Percentiles rank a stretch among this genome's conserved stretches.
phyloP scores from a whole-genome alignment of 1,140 invertebrate species.

The Manduca sexta region DNA sequence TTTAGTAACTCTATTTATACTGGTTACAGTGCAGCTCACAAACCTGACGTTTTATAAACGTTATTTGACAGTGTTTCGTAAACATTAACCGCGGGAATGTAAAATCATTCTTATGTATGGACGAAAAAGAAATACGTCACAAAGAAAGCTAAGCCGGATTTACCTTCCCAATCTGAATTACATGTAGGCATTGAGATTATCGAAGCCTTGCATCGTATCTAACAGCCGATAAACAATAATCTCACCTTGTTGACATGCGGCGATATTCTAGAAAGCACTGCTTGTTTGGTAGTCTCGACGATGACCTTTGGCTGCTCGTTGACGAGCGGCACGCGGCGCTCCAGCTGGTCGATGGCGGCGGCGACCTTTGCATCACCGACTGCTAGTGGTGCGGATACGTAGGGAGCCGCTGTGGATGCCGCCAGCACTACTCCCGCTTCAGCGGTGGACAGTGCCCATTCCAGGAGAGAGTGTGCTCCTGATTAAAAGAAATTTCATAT shows the following conservation, averaged over 20 bases:
- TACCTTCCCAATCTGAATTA: too few relatives aligned
- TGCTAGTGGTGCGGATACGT: constrained; percentile 77
- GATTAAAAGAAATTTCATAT: constrained; percentile 6
- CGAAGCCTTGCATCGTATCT: background rate
- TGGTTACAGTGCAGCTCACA: too few relatives aligned
- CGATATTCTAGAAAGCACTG: constrained; percentile 76
- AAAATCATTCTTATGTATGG: too few relatives aligned
- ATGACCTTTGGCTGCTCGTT: constrained; percentile 81
- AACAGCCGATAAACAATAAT: constrained; percentile 1
- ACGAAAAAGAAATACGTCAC: too few relatives aligned
- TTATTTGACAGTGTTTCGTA: too few relatives aligned
- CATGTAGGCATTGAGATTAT: too few relatives aligned
- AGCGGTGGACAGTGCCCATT: constrained; percentile 80
- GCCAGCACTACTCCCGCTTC: constrained; percentile 78
- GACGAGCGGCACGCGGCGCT: constrained; percentile 79
- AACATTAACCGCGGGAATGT: too few relatives aligned
- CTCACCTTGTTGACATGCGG: constrained; percentile 77
- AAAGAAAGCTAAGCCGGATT: too few relatives aligned
- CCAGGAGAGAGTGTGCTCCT: constrained; percentile 76
- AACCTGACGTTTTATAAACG: too few relatives aligned
- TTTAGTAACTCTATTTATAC: too few relatives aligned
- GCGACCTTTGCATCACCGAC: constrained; percentile 79
- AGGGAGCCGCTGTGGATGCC: constrained; percentile 76
- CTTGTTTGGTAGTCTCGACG: constrained; percentile 79
- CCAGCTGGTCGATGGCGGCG: constrained; percentile 78